These are phyloP conservation scores for Rhabdornis inornatus DNA, from an alignment of 2,113 vertebrate species.

Conservation along the genomic window DNA sequence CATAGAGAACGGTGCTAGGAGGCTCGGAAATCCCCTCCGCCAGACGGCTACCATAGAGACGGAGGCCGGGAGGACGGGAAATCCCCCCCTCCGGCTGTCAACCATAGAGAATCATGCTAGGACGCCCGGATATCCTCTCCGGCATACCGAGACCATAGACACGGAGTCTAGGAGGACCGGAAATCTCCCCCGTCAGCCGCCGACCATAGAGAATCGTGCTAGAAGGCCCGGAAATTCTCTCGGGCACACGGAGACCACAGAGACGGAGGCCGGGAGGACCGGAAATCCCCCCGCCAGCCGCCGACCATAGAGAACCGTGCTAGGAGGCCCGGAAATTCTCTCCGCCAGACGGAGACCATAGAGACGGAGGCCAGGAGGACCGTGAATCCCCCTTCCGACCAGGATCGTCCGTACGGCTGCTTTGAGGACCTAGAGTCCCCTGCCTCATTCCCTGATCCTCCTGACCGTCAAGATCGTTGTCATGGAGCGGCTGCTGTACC, in stretches of 20 bases:
- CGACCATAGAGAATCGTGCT: too few relatives aligned
- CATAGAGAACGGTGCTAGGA: too few relatives aligned
- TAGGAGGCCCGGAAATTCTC: fast-evolving
- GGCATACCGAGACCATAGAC: too few relatives aligned
- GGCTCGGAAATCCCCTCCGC: too few relatives aligned
- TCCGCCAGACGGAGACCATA: fast-evolving
- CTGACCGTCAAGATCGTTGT: fast-evolving
- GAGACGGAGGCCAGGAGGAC: fast-evolving
- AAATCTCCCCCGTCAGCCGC: too few relatives aligned
- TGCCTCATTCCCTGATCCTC: fast-evolving
- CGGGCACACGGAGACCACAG: too few relatives aligned
- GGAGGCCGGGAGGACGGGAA: fast-evolving
- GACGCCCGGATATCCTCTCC: too few relatives aligned
- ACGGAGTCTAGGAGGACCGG: too few relatives aligned
- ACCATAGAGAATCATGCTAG: too few relatives aligned
- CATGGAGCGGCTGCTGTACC: fast-evolving
- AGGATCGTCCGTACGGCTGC: fast-evolving
- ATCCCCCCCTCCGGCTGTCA: too few relatives aligned
- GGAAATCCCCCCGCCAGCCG: fast-evolving
- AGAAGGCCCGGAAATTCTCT: too few relatives aligned
- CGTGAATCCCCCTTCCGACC: fast-evolving
- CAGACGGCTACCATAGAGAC: background rate
- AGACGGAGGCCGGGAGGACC: fast-evolving
- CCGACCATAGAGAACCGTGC: fast-evolving
- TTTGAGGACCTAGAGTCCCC: fast-evolving